Evolutionary conservation across 1,140 invertebrate genomes (phyloP), one percentile per base, ranked within the genome.

Genomic region (Campoletis sonorensis): DNA sequence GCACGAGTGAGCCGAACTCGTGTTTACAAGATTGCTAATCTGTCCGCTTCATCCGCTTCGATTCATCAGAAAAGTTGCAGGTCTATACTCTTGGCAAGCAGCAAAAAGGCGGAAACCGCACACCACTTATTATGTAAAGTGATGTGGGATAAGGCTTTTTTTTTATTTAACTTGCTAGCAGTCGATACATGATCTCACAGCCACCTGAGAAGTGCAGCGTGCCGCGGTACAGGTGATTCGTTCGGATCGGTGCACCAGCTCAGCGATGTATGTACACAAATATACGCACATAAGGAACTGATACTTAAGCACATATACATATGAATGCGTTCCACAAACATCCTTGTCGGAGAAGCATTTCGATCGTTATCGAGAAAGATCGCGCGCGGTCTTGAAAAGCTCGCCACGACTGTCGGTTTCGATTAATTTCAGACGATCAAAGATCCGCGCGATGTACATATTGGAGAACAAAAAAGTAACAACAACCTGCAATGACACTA

Each of bases 21-120:
- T 81, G 79, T 81, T 81, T 81, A 81, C 79, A 81, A 70, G 79
- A 16, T 72, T 64, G 79, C 79, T 81, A 81, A 81, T 81, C 70
- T 81, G 40, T 58, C 18, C 13, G 67, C 67, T 70, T 70, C 67
- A 33, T 70, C 79, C 68, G 21, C n/a, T 30, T 51, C n/a, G 49
- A 75, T 51, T 76, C 70, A 49, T 75, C 30, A 76, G 45, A 70
- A 27, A 30, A 37, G 45, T 37, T 75, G 21, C 33, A 54, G 13
- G 16, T 7, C 23, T 49, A 1, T 30, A 26, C 40, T 49, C 18
- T 18, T 51, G 18, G 40, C 13, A 23, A 49, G 26, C n/a, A 51
- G 33, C 15, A 51, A 27, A 27, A n/a, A 40, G 11, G 21, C 61
- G 21, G n/a, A 64, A 64, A 64, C 23, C 61, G 11, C n/a, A 26